A percentile compares a stretch with the other conserved stretches of the same genome.
Evolutionary conservation across 1,140 invertebrate genomes (phyloP).

Genomic region (Drosophila nikananu): DNA sequence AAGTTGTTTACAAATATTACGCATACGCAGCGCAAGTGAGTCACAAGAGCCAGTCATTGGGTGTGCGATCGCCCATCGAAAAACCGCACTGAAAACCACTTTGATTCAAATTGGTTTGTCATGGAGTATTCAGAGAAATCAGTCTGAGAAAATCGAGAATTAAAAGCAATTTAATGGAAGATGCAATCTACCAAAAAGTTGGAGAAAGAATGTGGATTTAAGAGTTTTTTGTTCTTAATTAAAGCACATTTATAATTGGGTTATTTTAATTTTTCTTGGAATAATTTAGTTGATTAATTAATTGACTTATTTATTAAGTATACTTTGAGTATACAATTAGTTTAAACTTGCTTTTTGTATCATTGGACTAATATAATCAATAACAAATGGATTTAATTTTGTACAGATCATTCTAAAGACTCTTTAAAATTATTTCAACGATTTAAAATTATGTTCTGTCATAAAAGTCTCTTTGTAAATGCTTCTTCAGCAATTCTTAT

Average conservation of each 20-base stretch:
- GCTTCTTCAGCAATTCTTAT: neutral
- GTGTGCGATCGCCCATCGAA: slow-evolving; percentile 2
- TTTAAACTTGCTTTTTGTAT: too few species aligned
- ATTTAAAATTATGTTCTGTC: too few species aligned
- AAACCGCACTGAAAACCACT: slow-evolving; percentile 12
- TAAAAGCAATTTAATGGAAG: neutral
- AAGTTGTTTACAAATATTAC: slow-evolving; percentile 54
- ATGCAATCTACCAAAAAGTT: neutral
- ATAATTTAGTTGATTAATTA: neutral
- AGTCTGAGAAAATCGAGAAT: neutral
- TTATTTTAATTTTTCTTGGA: neutral
- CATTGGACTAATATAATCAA: too few species aligned
- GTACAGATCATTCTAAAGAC: neutral
- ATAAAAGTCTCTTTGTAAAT: neutral
- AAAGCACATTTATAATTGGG: neutral
- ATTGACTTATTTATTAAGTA: too few species aligned
- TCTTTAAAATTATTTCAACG: neutral
- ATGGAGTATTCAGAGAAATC: slow-evolving; percentile 28
- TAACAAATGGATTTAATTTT: too few species aligned
- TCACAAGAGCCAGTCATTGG: slow-evolving; percentile 50
- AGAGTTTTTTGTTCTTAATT: neutral
- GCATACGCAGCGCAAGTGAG: slow-evolving; percentile 58
- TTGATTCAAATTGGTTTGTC: slow-evolving; percentile 28
- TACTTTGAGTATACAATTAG: too few species aligned
- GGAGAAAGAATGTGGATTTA: neutral